Conservation (phyloP, 2,797 vertebrate species). For the Dendrocincla fuliginosa region DNA sequence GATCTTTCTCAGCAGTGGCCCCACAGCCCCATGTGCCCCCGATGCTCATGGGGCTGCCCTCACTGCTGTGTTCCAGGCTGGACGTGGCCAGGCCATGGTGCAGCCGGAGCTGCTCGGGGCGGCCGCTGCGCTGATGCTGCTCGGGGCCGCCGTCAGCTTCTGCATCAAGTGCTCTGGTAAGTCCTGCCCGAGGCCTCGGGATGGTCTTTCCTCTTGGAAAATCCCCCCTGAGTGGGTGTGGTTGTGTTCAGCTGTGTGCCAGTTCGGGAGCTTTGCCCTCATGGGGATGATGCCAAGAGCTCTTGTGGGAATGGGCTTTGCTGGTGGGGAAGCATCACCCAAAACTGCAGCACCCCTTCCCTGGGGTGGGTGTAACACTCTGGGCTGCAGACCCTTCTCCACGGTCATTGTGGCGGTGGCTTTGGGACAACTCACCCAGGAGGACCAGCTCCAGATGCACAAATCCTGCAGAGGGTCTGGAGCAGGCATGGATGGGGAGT, state of each 20-base stretch:
- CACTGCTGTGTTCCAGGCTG: background rate
- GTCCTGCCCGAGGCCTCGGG: accelerated
- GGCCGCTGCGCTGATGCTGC: constrained; percentile 36
- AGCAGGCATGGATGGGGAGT: accelerated
- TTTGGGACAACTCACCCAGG: background rate
- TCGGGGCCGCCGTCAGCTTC: constrained; percentile 36
- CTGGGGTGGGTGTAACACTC: accelerated
- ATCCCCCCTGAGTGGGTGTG: accelerated
- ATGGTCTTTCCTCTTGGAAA: background rate
- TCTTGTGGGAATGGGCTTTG: background rate
- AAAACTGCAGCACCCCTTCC: background rate
- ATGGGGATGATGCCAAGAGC: accelerated
- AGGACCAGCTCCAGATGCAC: background rate
- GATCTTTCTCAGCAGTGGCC: accelerated
- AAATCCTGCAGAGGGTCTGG: background rate
- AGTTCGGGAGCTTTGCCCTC: background rate
- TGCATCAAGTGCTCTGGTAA: constrained; percentile 71
- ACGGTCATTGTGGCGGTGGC: accelerated
- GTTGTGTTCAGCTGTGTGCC: accelerated
- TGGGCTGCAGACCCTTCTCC: background rate
- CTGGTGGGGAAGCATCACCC: accelerated
- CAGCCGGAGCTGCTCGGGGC: constrained; percentile 66
- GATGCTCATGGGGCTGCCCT: accelerated
- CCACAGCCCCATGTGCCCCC: accelerated
- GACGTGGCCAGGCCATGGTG: constrained; percentile 13